These are phyloP conservation scores for Amblyornis subalaris DNA, from an alignment of 2,113 vertebrate genomes.

Conservation along the genomic window DNA sequence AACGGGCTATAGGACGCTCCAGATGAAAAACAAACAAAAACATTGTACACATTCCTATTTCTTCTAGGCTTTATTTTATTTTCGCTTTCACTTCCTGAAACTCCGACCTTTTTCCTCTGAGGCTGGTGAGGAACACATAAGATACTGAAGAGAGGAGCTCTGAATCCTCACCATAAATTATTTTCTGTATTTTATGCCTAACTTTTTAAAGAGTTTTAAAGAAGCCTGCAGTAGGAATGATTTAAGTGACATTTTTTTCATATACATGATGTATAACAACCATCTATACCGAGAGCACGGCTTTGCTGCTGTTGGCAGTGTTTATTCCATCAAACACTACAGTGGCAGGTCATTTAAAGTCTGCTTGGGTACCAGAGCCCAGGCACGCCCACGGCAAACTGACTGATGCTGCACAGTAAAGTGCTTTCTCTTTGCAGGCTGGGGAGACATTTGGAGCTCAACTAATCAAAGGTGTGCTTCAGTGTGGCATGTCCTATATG, in stretches of 20 bases:
- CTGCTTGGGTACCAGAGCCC: neutral
- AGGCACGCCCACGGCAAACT: neutral
- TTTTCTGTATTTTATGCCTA: neutral
- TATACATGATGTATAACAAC: neutral
- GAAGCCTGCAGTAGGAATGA: neutral
- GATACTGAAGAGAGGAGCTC: neutral
- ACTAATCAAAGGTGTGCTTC: neutral
- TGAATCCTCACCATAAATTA: neutral
- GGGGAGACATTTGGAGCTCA: neutral
- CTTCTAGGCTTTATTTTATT: neutral
- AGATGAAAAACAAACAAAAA: neutral
- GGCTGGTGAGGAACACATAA: neutral
- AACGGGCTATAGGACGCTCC: neutral
- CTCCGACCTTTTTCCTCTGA: neutral
- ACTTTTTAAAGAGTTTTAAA: neutral
- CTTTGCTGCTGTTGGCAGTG: neutral
- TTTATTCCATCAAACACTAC: neutral
- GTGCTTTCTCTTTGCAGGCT: neutral
- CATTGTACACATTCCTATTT: neutral
- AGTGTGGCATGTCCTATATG: rapidly evolving
- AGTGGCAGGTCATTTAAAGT: neutral
- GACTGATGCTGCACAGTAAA: neutral
- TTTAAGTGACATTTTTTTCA: neutral
- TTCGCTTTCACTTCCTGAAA: neutral
- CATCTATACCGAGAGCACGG: neutral